phyloP scores from a whole-genome alignment of 35 echinoderm and acorn worm genomes.

The Chiridota heheva region DNA sequence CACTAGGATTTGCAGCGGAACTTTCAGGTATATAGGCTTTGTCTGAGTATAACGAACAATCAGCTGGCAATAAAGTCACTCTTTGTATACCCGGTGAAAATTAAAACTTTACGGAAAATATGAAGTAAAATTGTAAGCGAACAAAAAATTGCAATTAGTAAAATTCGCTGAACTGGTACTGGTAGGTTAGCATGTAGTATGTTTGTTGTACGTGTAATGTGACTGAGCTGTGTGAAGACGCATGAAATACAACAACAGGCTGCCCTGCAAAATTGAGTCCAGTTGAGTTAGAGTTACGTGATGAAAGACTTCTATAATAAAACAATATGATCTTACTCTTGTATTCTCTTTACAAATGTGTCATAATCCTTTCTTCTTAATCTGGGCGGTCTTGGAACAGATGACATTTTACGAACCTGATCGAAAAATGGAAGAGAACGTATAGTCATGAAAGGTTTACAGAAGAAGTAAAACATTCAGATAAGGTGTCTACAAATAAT shows the following conservation, averaged over 20 bases:
- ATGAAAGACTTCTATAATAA: background rate
- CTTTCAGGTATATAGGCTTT: too few species aligned
- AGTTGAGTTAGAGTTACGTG: too few species aligned
- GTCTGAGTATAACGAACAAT: too few species aligned
- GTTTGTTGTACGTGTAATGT: background rate
- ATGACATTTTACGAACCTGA: constrained; percentile 86
- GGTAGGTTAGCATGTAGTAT: background rate
- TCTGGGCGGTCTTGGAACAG: constrained; percentile 62
- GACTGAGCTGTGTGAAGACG: background rate
- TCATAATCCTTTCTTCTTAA: constrained; percentile 85
- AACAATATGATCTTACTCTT: constrained; percentile 52
- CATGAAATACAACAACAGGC: background rate
- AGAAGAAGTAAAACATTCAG: background rate
- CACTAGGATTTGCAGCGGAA: too few species aligned
- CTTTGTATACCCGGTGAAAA: too few species aligned
- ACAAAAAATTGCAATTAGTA: too few species aligned
- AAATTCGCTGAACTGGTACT: constrained; percentile 2
- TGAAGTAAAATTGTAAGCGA: too few species aligned
- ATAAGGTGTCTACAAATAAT: background rate
- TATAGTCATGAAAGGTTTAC: background rate
- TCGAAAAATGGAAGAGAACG: background rate
- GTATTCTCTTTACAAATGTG: constrained; percentile 68
- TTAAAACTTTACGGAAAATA: too few species aligned
- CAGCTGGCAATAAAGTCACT: too few species aligned
- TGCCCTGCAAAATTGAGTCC: background rate